Conservation (phyloP, 2,888 invertebrate genomes). For the Thereva nobilitata region DNA sequence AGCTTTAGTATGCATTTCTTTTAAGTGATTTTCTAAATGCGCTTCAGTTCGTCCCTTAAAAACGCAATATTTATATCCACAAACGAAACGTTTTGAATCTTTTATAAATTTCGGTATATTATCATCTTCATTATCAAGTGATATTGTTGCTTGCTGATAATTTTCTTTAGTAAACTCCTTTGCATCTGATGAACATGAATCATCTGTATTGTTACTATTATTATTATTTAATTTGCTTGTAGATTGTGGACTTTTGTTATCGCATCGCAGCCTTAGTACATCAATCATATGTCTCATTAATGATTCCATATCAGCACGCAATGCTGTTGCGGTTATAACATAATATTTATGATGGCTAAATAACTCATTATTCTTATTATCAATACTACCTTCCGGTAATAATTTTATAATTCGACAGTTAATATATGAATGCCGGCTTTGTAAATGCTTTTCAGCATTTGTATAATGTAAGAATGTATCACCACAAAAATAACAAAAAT, state of each 20-base stretch:
- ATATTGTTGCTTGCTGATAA: background rate
- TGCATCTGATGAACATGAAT: too few relatives aligned
- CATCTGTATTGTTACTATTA: too few relatives aligned
- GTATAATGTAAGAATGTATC: background rate
- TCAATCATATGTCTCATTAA: conserved; percentile 14
- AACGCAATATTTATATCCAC: background rate
- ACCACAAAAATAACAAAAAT: conserved; percentile 29
- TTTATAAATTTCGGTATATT: background rate
- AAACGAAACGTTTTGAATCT: background rate
- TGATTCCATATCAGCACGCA: background rate
- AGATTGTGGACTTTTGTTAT: too few relatives aligned
- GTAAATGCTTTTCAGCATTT: conserved; percentile 1
- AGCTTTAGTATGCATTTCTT: background rate
- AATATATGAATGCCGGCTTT: conserved; percentile 1
- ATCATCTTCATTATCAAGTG: background rate
- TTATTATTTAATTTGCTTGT: too few relatives aligned
- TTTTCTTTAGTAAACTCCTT: too few relatives aligned
- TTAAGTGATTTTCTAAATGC: conserved; percentile 5
- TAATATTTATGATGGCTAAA: background rate
- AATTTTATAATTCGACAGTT: background rate
- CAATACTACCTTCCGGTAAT: background rate
- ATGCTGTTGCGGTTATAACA: background rate
- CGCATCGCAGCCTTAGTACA: background rate
- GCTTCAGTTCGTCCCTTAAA: background rate
- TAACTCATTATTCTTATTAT: background rate